Percentiles rank a stretch among this genome's conserved stretches.
phyloP scores from a whole-genome alignment of 2,113 vertebrate genomes.

The Sander lucioperca region DNA sequence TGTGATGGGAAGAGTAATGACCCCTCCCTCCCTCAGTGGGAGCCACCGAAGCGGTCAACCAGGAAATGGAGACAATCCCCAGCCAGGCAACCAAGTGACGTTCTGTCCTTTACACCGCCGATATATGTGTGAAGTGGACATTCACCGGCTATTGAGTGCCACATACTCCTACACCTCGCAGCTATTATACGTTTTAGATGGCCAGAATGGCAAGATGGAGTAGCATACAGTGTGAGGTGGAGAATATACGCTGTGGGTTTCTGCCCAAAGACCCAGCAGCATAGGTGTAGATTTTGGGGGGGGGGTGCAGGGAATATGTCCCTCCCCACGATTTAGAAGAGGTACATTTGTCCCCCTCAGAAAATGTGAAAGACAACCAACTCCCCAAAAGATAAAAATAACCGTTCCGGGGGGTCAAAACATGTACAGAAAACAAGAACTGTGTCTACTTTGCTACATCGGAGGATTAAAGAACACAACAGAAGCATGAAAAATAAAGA shows the following conservation, averaged over 20 bases:
- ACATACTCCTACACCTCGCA: conserved; percentile 49
- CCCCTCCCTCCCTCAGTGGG: conserved; percentile 62
- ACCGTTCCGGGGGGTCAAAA: too few species aligned
- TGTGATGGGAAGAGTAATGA: conserved; percentile 74
- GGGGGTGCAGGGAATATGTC: too few species aligned
- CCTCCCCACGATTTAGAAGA: too few species aligned
- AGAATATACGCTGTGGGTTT: background rate
- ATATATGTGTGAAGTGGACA: conserved; percentile 77
- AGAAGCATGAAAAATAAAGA: too few species aligned
- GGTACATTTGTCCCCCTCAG: too few species aligned
- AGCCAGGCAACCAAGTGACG: conserved; percentile 58
- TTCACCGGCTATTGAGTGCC: conserved; percentile 68
- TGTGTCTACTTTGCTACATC: too few species aligned
- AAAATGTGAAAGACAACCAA: too few species aligned
- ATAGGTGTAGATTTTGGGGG: too few species aligned
- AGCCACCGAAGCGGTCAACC: conserved; percentile 80
- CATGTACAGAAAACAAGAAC: too few species aligned
- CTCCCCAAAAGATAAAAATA: too few species aligned
- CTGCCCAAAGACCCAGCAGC: background rate
- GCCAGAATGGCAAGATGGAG: conserved; percentile 4
- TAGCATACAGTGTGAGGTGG: background rate
- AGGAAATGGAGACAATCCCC: conserved; percentile 85
- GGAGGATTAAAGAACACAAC: too few species aligned
- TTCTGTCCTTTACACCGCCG: conserved; percentile 65
- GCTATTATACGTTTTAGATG: conserved; percentile 41